These are phyloP conservation scores for Aphelenchoides bicaudatus DNA, from an alignment of 2,888 invertebrate species.

Conservation along the genomic window DNA sequence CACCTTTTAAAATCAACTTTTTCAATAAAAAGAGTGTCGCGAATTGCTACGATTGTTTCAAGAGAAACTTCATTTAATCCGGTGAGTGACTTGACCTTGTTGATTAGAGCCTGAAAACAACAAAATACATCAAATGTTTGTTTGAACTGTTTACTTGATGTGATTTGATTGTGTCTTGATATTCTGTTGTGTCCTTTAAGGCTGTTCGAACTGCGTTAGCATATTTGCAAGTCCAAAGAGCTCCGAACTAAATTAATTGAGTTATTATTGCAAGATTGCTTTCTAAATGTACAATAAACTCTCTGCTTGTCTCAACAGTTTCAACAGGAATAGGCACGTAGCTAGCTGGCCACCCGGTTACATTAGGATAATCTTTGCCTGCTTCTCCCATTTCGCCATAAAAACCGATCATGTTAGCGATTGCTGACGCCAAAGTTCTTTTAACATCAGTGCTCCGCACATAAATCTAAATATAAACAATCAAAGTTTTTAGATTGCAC, in stretches of 20 bases:
- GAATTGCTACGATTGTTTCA: not conserved
- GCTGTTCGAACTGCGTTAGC: not conserved
- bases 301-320: slow-evolving; percentile 11
- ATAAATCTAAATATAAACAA: slow-evolving; percentile 20
- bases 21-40: not conserved
- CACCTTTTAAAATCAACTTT: slow-evolving; percentile 10
- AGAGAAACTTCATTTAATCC: not conserved
- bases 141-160: not conserved
- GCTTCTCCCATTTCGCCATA: slow-evolving; percentile 7
- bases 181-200: not conserved
- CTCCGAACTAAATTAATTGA: slow-evolving; percentile 6
- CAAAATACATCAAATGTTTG: not conserved
- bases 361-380: slow-evolving; percentile 22
- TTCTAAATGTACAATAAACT: slow-evolving; percentile 22
- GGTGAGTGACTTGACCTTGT: not conserved
- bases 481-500: not conserved
- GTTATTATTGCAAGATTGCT: not conserved
- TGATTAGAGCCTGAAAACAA: not conserved
- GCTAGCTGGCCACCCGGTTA: slow-evolving; percentile 18
- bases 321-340: slow-evolving; percentile 29
- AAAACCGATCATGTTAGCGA: slow-evolving; percentile 32
- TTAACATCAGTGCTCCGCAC: slow-evolving; percentile 31
- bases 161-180: not conserved
- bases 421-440: slow-evolving; percentile 26
- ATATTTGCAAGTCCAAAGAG: not conserved